phyloP scores from a whole-genome alignment of 2,888 invertebrate species.

The Yponomeuta cagnagella region DNA sequence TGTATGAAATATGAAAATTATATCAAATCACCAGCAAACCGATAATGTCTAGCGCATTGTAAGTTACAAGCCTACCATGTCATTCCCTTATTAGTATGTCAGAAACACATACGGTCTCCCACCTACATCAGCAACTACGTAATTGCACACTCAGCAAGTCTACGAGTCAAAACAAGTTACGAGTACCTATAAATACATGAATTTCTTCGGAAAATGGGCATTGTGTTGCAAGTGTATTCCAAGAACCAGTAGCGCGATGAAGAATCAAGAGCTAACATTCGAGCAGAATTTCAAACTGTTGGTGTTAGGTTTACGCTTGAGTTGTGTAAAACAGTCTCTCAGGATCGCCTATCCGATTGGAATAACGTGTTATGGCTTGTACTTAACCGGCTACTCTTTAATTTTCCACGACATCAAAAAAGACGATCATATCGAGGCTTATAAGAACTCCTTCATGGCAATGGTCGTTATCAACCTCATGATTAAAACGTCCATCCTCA shows the following conservation, averaged over 20 bases:
- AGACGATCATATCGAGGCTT: slow-evolving; percentile 36
- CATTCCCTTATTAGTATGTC: too few species aligned
- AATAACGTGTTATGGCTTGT: slow-evolving; percentile 16
- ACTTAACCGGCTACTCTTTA: slow-evolving; percentile 35
- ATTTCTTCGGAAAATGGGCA: background rate
- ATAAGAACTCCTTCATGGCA: slow-evolving; percentile 41
- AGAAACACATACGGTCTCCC: too few species aligned
- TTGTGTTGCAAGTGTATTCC: background rate
- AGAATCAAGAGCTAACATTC: background rate
- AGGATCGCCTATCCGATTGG: background rate
- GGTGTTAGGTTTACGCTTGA: background rate
- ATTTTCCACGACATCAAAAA: slow-evolving; percentile 34
- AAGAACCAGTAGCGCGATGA: background rate
- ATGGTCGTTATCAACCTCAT: slow-evolving; percentile 37
- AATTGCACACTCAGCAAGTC: background rate
- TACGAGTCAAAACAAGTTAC: background rate
- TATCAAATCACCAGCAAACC: too few species aligned
- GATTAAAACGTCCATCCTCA: slow-evolving; percentile 39
- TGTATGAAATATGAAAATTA: too few species aligned
- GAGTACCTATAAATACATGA: background rate
- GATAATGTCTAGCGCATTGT: too few species aligned
- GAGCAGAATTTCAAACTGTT: background rate
- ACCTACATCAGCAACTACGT: background rate
- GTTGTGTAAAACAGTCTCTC: background rate
- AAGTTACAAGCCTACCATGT: too few species aligned